Evolutionary conservation across 1,140 invertebrate genomes (phyloP).

Genomic region (Eumeta japonica): DNA sequence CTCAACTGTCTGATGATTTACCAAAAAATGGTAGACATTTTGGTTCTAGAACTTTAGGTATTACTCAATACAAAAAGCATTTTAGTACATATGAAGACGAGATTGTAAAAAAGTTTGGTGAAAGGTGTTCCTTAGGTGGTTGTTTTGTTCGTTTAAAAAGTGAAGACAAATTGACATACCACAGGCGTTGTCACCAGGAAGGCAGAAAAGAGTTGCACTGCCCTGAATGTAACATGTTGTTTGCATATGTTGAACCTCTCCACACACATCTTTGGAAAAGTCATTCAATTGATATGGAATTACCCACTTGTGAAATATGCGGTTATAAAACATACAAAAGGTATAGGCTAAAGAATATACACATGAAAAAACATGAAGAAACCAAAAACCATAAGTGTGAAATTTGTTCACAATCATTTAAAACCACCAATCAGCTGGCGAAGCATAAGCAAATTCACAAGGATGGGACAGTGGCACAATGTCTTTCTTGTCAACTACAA

Average conservation of each 20-base stretch:
- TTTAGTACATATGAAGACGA: too few relatives aligned
- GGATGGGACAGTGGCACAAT: conserved; percentile 47
- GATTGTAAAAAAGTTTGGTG: conserved; percentile 16
- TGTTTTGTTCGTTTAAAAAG: conserved; percentile 38
- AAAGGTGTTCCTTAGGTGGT: conserved; percentile 29
- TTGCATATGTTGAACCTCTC: conserved; percentile 61
- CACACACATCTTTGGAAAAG: conserved; percentile 74
- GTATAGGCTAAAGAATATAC: conserved; percentile 65
- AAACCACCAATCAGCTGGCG: conserved; percentile 71
- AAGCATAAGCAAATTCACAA: conserved; percentile 65
- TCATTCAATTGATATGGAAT: conserved; percentile 74
- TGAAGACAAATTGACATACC: conserved; percentile 53
- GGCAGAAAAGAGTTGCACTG: conserved; percentile 65
- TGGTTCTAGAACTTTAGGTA: too few relatives aligned
- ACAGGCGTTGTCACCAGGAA: conserved; percentile 63
- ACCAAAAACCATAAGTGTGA: conserved; percentile 54
- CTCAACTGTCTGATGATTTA: too few relatives aligned
- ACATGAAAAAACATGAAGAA: conserved; percentile 68
- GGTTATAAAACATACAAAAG: conserved; percentile 66
- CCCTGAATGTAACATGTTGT: conserved; percentile 63
- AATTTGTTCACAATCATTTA: conserved; percentile 69
- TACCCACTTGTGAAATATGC: conserved; percentile 68
- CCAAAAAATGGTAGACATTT: too few relatives aligned
- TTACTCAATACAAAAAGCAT: too few relatives aligned
- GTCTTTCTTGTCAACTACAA: conserved; percentile 63